Base-by-base conservation (phyloP, 2,113 vertebrate genomes). In the Pedionomus torquatus region DNA sequence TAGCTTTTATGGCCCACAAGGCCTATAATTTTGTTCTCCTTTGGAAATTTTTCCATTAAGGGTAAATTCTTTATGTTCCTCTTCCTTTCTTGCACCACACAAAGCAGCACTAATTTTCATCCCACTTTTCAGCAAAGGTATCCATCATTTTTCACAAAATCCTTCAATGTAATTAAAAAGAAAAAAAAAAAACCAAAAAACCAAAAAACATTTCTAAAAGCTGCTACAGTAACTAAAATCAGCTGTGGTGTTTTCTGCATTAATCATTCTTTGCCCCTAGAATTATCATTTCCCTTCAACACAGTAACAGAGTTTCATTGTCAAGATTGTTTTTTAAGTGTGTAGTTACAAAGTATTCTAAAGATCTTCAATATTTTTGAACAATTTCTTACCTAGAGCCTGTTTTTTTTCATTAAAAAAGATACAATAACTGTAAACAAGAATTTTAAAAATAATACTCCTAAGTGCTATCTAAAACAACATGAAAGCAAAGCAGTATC, bases 101-200 rank as follows among this genome's bases (percentile, higher is more conserved):
- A 46, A 25, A 76, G 35, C 8, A 65, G 13, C 9, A 28, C 10
- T 2, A 1, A 76, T 71, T 82, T 82, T 85, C 7, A 31, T 14
- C 82, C 70, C 70, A 39, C 39, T 92, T 90, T 43, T 87, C 69
- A 80, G 48, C 10, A 65, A 80, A 94, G 26, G 24, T 60, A 90
- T 23, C 51, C 5, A 41, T 44, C 10, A 80, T 30, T 28, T 82
- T 85, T 41, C 43, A 82, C 17, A 58, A 89, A 85, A 48, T 6
- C 19, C 17, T 48, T 63, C 46, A 79, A 49, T 8, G 48, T 61
- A 52, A 14, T 28, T 58, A 52, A 14, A 7, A 48, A 75, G n/a
- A n/a, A n/a, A n/a, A n/a, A n/a, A n/a, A n/a, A n/a, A n/a, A n/a
- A n/a, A n/a, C n/a, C n/a, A n/a, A n/a, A n/a, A n/a, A n/a, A n/a